A percentile compares a stretch with the other conserved stretches of the same genome.
phyloP scores from a whole-genome alignment of 2,113 vertebrate genomes.

The Sinosuthora webbiana region DNA sequence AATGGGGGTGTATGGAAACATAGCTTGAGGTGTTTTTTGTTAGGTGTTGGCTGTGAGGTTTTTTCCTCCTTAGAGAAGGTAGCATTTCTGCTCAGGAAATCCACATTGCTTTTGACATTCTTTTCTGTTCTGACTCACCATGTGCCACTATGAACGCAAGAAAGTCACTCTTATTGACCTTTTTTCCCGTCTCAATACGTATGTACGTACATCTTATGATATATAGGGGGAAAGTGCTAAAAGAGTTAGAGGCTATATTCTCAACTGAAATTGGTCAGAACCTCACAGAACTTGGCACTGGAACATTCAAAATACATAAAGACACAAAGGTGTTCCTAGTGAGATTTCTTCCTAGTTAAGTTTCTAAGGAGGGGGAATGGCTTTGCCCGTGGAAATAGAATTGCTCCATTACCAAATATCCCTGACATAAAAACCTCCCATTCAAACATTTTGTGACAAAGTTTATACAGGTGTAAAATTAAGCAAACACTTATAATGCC shows the following conservation, averaged over 20 bases:
- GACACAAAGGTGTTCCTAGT: background rate
- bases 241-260: background rate
- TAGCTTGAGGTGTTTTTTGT: background rate
- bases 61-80: background rate
- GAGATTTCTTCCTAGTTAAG: background rate
- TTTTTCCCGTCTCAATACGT: rapidly evolving
- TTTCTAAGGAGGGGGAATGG: background rate
- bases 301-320: background rate
- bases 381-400: background rate
- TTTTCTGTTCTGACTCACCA: background rate
- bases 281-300: background rate
- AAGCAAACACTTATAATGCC: background rate
- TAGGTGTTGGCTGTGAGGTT: background rate
- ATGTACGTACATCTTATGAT: background rate
- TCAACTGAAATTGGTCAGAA: background rate
- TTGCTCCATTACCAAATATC: background rate
- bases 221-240: background rate
- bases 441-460: background rate
- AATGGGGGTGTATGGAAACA: background rate
- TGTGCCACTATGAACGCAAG: background rate
- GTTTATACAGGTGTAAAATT: background rate
- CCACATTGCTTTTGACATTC: background rate
- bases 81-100: background rate
- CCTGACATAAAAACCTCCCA: background rate
- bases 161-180: background rate